phyloP scores from a whole-genome alignment of 2,797 vertebrate species.

The Argya squamiceps region DNA sequence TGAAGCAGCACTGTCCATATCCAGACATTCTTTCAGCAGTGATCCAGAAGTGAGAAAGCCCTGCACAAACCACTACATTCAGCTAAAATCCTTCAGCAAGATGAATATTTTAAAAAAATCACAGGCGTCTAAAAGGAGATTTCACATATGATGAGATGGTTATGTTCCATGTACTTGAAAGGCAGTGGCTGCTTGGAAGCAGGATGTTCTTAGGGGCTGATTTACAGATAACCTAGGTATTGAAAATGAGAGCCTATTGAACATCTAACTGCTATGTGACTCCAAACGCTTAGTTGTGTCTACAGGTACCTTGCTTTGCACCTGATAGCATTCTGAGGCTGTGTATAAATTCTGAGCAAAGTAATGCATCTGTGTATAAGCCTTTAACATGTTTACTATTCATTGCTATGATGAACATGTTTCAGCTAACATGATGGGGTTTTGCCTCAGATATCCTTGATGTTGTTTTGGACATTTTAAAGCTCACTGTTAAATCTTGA shows the following conservation, averaged over 20 bases:
- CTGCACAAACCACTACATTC: neutral
- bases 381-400: neutral
- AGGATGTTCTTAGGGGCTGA: neutral
- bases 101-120: neutral
- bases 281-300: neutral
- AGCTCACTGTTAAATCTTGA: neutral
- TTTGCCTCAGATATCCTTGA: neutral
- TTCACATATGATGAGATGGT: neutral
- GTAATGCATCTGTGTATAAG: neutral
- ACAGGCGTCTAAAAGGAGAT: neutral
- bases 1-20: neutral
- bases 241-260: neutral
- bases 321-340: neutral
- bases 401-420: neutral
- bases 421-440: neutral
- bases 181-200: neutral
- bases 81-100: neutral
- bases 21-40: neutral
- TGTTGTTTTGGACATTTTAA: neutral
- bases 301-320: neutral
- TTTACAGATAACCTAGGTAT: neutral
- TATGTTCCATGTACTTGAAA: neutral
- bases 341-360: neutral
- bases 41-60: neutral
- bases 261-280: neutral